A percentile compares a stretch with the other conserved stretches of the same genome.
Evolutionary conservation across 2,888 invertebrate genomes (phyloP).

Genomic region (Philaethria dido): DNA sequence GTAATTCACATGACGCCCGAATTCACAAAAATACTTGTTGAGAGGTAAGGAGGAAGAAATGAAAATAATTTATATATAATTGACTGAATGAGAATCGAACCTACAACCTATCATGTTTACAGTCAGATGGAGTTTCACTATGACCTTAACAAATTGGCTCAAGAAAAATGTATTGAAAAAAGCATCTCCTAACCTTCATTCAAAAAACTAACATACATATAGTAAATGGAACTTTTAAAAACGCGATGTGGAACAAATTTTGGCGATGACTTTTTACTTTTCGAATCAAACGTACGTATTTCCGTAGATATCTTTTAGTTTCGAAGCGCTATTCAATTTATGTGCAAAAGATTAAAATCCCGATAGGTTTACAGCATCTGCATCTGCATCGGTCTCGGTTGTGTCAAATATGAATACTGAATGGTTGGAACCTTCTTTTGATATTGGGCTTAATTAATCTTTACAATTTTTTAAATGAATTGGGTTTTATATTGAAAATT

Average conservation of each 20-base stretch:
- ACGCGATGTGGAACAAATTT: constrained; percentile 14
- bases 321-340: constrained; percentile 14
- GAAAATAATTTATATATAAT: too few species aligned
- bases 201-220: background rate
- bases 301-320: constrained; percentile 7
- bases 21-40: too few species aligned
- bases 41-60: too few species aligned
- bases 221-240: constrained; percentile 14
- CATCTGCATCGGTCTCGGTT: background rate
- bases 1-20: too few species aligned
- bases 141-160: too few species aligned
- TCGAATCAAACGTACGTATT: constrained; percentile 12
- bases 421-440: background rate
- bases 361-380: constrained; percentile 16
- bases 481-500: too few species aligned
- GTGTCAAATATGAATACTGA: constrained; percentile 10
- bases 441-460: background rate
- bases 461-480: background rate
- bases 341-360: constrained; percentile 12
- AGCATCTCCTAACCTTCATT: too few species aligned
- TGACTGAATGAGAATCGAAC: too few species aligned
- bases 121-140: too few species aligned
- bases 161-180: too few species aligned
- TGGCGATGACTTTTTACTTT: constrained; percentile 13
- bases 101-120: too few species aligned